Percentiles rank a stretch among this genome's conserved stretches.
These are phyloP conservation scores for Eumeta japonica DNA, from an alignment of 1,140 invertebrate genomes.

Conservation along the genomic window DNA sequence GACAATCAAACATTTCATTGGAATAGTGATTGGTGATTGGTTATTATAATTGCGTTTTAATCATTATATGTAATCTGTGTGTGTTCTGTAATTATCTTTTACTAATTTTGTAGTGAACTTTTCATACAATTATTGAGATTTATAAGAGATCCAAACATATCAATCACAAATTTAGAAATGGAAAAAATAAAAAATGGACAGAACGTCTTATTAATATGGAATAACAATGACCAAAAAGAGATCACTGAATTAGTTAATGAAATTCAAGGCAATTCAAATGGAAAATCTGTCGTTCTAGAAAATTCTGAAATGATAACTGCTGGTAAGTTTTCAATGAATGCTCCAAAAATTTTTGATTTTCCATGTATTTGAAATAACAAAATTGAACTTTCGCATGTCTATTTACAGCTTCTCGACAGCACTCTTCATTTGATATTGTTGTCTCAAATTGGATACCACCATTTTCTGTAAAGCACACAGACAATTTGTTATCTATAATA, in stretches of 20 bases:
- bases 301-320: conserved; percentile 44
- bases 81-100: too few species aligned
- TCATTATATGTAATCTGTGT: too few species aligned
- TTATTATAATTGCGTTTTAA: too few species aligned
- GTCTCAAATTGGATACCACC: conserved; percentile 56
- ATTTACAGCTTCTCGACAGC: conserved; percentile 52
- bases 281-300: conserved; percentile 40
- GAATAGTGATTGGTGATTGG: too few species aligned
- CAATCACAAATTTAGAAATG: too few species aligned
- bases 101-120: too few species aligned
- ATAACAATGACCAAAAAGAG: conserved; percentile 29
- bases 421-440: conserved; percentile 61
- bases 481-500: conserved; percentile 54
- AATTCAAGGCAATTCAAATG: conserved; percentile 24
- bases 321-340: conserved; percentile 23
- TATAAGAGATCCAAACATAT: conserved; percentile 8
- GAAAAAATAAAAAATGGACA: conserved; percentile 33
- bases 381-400: not conserved
- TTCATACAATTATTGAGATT: not conserved
- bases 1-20: too few species aligned
- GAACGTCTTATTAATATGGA: conserved; percentile 45
- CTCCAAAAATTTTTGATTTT: too few species aligned
- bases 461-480: conserved; percentile 41
- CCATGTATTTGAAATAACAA: not conserved
- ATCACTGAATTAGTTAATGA: conserved; percentile 39